Evolutionary conservation across 2,888 invertebrate genomes (phyloP), one percentile per base, ranked within the genome.

Genomic region (Dryobotodes eremita): DNA sequence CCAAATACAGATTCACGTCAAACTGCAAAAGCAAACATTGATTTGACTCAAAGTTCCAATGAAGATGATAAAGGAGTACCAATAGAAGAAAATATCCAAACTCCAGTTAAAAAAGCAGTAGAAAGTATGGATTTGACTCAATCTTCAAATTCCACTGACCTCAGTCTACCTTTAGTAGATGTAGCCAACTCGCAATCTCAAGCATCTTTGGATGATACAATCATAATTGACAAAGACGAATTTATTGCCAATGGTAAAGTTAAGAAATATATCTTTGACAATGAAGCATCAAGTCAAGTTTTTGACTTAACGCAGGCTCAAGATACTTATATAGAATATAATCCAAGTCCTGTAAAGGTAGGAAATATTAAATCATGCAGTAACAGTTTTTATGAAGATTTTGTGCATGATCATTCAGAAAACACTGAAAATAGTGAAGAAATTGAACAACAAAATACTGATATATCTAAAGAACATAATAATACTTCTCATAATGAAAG

Each of bases 111-210:
- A 46, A 79, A 85, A 55, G 71, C 68, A 57, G 55, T 69, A 79
- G 88, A 89, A 75, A 86, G 72, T 79, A 86, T 94, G 80, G 94
- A 95, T 87, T 89, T 95, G 75, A 95, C 94, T 57, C 94, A 95
- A 71, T 94, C 94, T 70, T 94, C 95, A 59, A 91, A 92, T 79
- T 93, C 93, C 55, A 90, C 89, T 89, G 71, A 82, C 20, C 71
- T 77, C 68, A 93, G 94, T 50, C 88, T 95, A 72, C 95, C 95
- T 65, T 85, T 90, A 82, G 89, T 95, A 48, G 83, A 93, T 74
- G 83, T 94, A 62, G 86, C 79, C 86, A 86, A 85, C 53, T 88
- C 82, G 71, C 88, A 90, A 69, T 57, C 64, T 55, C 55, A 76
- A 57, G 82, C 87, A 59, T 90, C 88, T 42, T 77, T 88, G 75